Conservation (phyloP, 2,888 invertebrate species). For the Pherbina coryleti region DNA sequence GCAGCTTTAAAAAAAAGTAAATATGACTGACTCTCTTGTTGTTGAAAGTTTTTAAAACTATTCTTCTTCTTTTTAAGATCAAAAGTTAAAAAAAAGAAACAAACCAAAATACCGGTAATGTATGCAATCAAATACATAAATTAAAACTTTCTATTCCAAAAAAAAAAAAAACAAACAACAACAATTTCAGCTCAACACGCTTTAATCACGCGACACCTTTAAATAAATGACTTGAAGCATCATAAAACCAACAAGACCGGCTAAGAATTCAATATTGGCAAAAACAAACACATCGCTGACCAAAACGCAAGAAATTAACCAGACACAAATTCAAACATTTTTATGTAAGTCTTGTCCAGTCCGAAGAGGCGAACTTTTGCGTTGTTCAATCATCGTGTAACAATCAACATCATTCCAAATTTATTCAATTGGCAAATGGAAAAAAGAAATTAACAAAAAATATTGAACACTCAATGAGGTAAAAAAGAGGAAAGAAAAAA, state of each 20-base stretch:
- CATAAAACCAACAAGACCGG: not conserved
- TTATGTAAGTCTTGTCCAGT: too few relatives aligned
- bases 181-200: not conserved
- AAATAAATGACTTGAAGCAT: conserved; percentile 22
- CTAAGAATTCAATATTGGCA: conserved; percentile 21
- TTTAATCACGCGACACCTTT: conserved; percentile 27
- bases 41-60: not conserved
- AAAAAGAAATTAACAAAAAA: not conserved
- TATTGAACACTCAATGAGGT: not conserved
- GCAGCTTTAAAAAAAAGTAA: too few relatives aligned
- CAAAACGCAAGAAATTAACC: not conserved
- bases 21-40: too few relatives aligned
- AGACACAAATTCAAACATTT: too few relatives aligned
- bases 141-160: not conserved
- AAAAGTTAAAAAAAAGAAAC: not conserved
- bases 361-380: too few relatives aligned
- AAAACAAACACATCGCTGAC: not conserved
- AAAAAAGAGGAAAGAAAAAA: conserved; percentile 3
- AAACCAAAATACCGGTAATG: not conserved
- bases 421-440: conserved; percentile 3
- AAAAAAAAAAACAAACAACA: conserved; percentile 8
- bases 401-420: conserved; percentile 27
- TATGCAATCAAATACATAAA: not conserved
- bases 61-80: not conserved
- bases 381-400: conserved; percentile 14